Evolutionary conservation across 2,797 vertebrate genomes (phyloP).

Genomic region (Myotis pilosus): DNA sequence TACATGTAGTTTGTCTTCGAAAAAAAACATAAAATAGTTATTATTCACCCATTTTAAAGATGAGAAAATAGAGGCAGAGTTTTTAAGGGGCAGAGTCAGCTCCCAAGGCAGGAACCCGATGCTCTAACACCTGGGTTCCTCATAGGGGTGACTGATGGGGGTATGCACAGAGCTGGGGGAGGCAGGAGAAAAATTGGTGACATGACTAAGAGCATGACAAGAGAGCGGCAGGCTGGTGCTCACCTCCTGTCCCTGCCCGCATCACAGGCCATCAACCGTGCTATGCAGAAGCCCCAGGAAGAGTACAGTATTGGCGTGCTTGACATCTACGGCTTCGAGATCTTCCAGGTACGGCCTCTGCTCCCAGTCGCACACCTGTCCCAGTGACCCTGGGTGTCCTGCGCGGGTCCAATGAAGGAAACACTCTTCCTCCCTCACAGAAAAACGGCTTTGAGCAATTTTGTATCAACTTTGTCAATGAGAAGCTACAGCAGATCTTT

Average conservation of each 20-base stretch:
- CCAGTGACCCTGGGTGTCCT: neutral
- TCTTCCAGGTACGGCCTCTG: conserved; percentile 90
- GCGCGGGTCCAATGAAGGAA: neutral
- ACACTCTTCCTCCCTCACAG: conserved; percentile 79
- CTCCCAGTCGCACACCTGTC: neutral
- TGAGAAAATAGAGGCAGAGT: neutral
- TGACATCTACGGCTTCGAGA: conserved; percentile 99
- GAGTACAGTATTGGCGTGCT: conserved; percentile 96
- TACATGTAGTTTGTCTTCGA: neutral
- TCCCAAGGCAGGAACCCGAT: neutral
- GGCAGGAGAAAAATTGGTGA: neutral
- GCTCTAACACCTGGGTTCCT: neutral
- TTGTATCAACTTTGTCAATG: conserved; percentile 99
- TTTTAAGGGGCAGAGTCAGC: neutral
- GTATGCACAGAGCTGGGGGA: neutral
- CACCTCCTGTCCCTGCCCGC: neutral
- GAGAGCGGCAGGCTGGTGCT: neutral
- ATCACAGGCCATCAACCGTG: conserved; percentile 92
- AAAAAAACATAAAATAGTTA: neutral
- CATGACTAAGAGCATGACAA: neutral
- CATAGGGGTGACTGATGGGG: neutral
- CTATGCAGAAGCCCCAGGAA: conserved; percentile 93
- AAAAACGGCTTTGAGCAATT: conserved; percentile 99
- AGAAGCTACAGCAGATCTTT: conserved; percentile 99
- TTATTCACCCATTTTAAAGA: neutral